These are phyloP conservation scores for Diplodus sargus DNA, from an alignment of 2,797 vertebrate species.

Conservation along the genomic window DNA sequence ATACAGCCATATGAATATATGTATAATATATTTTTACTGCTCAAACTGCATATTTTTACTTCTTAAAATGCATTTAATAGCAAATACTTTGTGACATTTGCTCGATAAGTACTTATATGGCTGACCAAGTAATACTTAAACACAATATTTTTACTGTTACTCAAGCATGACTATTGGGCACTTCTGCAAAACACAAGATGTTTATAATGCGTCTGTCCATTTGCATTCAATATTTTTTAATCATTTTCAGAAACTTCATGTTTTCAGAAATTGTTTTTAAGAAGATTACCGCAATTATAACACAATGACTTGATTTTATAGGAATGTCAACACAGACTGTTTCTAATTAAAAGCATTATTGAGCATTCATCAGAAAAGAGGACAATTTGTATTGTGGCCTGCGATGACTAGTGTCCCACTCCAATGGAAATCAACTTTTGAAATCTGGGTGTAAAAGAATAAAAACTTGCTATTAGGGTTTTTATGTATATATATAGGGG, in stretches of 20 bases:
- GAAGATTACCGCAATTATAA: background rate
- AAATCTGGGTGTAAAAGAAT: background rate
- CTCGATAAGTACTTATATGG: no score
- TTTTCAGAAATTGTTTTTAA: background rate
- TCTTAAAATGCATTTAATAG: no score
- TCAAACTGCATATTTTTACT: no score
- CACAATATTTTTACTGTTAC: no score
- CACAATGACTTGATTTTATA: background rate
- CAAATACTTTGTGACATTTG: no score
- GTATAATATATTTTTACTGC: no score
- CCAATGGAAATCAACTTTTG: background rate
- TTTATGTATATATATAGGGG: no score
- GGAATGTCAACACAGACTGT: background rate
- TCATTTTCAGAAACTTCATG: background rate
- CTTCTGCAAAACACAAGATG: no score
- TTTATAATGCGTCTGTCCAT: no score
- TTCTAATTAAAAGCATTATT: background rate
- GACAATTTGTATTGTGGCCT: background rate
- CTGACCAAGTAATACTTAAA: no score
- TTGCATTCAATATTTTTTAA: background rate
- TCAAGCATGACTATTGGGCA: no score
- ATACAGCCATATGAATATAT: no score
- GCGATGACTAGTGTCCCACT: background rate
- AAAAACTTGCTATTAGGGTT: background rate
- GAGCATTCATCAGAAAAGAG: background rate